phyloP scores from a whole-genome alignment of 2,888 invertebrate species.

The Clistopyga incitator region DNA sequence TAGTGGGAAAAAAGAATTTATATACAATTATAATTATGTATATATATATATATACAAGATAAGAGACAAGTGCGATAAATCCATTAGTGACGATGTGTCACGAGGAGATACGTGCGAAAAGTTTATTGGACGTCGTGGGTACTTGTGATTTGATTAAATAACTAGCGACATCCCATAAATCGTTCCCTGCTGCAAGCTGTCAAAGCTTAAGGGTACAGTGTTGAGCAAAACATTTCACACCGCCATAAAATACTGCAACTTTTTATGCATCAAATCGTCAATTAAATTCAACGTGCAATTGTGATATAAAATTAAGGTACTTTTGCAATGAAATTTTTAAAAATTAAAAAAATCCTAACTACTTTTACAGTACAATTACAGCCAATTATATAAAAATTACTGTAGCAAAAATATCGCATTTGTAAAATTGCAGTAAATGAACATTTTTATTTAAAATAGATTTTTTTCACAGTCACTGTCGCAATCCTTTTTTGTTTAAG shows the following conservation, averaged over 20 bases:
- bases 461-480: no score
- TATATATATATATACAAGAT: not conserved
- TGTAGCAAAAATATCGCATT: no score
- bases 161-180: conserved; percentile 79
- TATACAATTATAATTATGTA: conserved; percentile 9
- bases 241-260: no score
- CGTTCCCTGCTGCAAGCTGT: conserved; percentile 62
- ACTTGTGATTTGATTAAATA: conserved; percentile 76
- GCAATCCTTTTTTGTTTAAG: not conserved
- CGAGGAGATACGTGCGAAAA: conserved; percentile 69
- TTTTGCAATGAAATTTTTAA: no score
- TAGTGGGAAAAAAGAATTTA: not conserved
- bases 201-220: conserved; percentile 17
- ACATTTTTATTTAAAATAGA: no score
- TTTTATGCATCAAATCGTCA: no score
- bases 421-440: no score
- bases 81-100: conserved; percentile 42
- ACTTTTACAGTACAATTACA: no score
- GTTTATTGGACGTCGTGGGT: conserved; percentile 69
- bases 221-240: not conserved
- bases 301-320: no score
- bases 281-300: no score
- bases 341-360: no score
- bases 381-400: no score
- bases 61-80: conserved; percentile 47